A percentile compares a stretch with the other conserved stretches of the same genome.
Evolutionary conservation across 2,797 vertebrate species (phyloP).

Genomic region (Enteromius mattozi): DNA sequence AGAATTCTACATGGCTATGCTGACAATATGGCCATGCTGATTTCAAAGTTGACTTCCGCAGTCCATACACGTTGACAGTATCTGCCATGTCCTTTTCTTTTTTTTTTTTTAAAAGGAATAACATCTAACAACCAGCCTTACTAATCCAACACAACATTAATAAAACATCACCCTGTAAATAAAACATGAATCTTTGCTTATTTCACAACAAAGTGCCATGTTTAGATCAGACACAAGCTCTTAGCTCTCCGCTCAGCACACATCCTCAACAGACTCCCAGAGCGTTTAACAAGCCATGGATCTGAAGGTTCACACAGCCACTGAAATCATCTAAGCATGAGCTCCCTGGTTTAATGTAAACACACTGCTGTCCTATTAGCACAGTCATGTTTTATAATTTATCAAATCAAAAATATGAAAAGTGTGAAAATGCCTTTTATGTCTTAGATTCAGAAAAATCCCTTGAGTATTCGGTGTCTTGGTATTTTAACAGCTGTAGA

Average conservation of each 20-base stretch:
- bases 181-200: slow-evolving; percentile 64
- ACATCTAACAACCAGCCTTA: slow-evolving; percentile 19
- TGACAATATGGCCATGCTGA: slow-evolving; percentile 37
- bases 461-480: neutral
- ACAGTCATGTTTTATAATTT: slow-evolving; percentile 66
- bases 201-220: slow-evolving; percentile 55
- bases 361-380: slow-evolving; percentile 53
- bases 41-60: slow-evolving; percentile 20
- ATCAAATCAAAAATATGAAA: slow-evolving; percentile 64
- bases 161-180: slow-evolving; percentile 65
- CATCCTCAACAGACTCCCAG: slow-evolving; percentile 23
- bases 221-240: slow-evolving; percentile 56
- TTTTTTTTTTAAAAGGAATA: slow-evolving; percentile 26
- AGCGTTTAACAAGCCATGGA: slow-evolving; percentile 47
- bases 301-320: slow-evolving; percentile 25
- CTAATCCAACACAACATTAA: slow-evolving; percentile 62
- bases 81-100: slow-evolving; percentile 41
- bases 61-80: slow-evolving; percentile 19
- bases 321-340: slow-evolving; percentile 22
- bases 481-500: neutral
- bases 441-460: slow-evolving; percentile 33
- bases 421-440: slow-evolving; percentile 56
- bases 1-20: slow-evolving; percentile 13
- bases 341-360: slow-evolving; percentile 39
- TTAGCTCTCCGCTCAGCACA: slow-evolving; percentile 23